Conservation (phyloP, 2,113 vertebrate genomes). For the Vulpes ferrilata region DNA sequence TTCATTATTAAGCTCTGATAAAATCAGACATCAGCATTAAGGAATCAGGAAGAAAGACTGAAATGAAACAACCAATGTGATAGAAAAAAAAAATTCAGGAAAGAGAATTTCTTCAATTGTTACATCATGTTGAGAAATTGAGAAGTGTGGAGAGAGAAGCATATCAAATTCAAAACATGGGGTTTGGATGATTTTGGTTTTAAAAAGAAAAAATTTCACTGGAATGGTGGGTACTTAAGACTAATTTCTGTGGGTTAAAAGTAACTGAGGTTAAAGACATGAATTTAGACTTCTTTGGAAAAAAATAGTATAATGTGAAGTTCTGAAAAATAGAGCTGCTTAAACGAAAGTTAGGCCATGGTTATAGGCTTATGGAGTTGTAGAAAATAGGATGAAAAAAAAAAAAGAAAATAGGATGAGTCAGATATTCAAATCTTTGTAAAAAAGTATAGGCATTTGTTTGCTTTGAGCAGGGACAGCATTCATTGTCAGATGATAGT, state of each 20-base stretch:
- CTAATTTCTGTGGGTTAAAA: background rate
- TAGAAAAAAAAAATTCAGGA: background rate
- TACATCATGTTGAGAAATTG: background rate
- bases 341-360: background rate
- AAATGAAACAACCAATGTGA: background rate
- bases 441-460: background rate
- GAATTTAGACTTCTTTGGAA: background rate
- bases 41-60: background rate
- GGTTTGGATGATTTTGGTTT: background rate
- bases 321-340: background rate
- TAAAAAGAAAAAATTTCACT: background rate
- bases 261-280: background rate
- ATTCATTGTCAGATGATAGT: background rate
- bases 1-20: background rate
- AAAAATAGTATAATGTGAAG: background rate
- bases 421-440: background rate
- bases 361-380: background rate
- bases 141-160: background rate
- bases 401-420: background rate
- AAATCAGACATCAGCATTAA: background rate
- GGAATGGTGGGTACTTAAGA: background rate
- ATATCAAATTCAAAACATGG: background rate
- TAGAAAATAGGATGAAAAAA: background rate
- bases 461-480: background rate
- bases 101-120: background rate